phyloP scores from a whole-genome alignment of 2,888 invertebrate genomes.

The Drosophila mettleri region DNA sequence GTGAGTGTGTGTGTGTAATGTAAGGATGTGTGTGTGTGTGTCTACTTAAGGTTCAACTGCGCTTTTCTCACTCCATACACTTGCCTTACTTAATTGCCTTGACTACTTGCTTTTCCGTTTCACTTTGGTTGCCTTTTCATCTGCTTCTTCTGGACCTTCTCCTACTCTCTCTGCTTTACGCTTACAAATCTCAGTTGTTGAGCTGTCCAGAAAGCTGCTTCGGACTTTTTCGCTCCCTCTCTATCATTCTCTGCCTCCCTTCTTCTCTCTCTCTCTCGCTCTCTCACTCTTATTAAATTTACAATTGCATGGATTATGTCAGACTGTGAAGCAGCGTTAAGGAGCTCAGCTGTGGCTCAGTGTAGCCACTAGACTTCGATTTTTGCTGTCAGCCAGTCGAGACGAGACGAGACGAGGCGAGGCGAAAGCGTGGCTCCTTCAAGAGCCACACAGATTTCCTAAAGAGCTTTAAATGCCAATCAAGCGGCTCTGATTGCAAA shows the following conservation, averaged over 20 bases:
- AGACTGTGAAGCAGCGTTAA: constrained; percentile 70
- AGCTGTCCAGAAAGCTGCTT: constrained; percentile 19
- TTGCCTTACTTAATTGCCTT: constrained; percentile 63
- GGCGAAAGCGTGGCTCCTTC: constrained; percentile 30
- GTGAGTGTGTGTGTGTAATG: background rate
- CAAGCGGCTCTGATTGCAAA: constrained; percentile 68
- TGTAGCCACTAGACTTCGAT: constrained; percentile 75
- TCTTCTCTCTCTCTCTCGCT: constrained; percentile 28
- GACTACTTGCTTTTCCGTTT: constrained; percentile 48
- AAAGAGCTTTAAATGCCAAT: constrained; percentile 80
- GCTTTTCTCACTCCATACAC: constrained; percentile 1
- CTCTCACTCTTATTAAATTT: constrained; percentile 69
- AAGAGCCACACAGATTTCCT: constrained; percentile 54
- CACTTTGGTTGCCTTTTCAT: constrained; percentile 14
- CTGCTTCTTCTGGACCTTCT: background rate
- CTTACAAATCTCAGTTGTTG: constrained; percentile 25
- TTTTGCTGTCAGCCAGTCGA: constrained; percentile 66
- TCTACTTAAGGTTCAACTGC: constrained; percentile 26
- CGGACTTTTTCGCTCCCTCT: constrained; percentile 4
- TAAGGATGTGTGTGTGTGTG: background rate
- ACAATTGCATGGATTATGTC: constrained; percentile 81
- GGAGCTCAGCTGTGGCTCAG: constrained; percentile 75
- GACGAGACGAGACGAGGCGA: background rate
- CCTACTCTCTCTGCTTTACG: background rate
- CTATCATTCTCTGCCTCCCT: background rate